Percentiles rank a stretch among this genome's conserved stretches.
phyloP scores from a whole-genome alignment of 2,888 invertebrate species.

The Bimastos eiseni region DNA sequence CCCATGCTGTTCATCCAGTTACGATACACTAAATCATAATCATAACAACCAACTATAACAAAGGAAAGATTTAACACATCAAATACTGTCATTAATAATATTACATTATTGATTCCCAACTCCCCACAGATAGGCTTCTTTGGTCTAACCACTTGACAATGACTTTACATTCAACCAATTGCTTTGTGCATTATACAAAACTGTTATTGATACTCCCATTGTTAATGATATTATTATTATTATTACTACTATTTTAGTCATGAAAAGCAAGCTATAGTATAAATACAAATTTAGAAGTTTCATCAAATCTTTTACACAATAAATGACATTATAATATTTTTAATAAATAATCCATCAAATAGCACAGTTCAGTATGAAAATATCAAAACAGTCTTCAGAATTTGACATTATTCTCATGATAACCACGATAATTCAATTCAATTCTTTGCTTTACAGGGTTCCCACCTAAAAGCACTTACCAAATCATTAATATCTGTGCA shows the following conservation, averaged over 20 bases:
- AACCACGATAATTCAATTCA: neutral
- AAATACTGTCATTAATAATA: neutral
- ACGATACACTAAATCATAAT: constrained; percentile 76
- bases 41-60: constrained; percentile 9
- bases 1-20: constrained; percentile 99
- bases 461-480: neutral
- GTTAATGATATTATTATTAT: neutral
- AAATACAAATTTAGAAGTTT: neutral
- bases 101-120: neutral
- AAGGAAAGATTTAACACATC: neutral
- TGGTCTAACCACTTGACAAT: neutral
- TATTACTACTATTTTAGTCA: neutral
- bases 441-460: neutral
- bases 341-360: neutral
- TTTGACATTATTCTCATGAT: neutral
- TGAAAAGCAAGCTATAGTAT: neutral
- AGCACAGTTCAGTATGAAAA: neutral
- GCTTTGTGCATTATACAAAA: neutral
- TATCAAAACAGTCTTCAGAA: neutral
- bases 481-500: neutral
- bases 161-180: neutral
- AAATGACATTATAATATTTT: neutral
- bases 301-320: neutral
- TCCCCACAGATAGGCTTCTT: neutral
- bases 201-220: too few species aligned